phyloP scores from a whole-genome alignment of 1,140 invertebrate genomes.

The Euura lappo region DNA sequence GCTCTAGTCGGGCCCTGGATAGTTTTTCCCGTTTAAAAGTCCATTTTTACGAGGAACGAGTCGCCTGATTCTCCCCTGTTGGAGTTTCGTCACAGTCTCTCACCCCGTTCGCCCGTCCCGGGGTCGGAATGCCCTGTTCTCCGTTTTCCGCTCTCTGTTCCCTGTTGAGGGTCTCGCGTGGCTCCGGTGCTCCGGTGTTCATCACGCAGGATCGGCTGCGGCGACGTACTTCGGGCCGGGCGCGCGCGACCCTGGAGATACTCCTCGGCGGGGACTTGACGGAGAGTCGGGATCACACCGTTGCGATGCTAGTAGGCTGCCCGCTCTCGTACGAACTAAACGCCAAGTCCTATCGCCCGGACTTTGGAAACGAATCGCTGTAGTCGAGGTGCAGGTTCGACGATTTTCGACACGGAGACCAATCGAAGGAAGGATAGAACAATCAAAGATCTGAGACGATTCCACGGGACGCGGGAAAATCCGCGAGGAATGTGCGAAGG shows the following conservation, averaged over 20 bases:
- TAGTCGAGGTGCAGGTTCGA: too few species aligned
- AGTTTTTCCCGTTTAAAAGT: too few species aligned
- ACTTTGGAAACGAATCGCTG: too few species aligned
- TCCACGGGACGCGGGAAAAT: too few species aligned
- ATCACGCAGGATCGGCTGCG: not conserved
- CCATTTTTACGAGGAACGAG: too few species aligned
- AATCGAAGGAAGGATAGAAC: too few species aligned
- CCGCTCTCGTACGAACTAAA: not conserved
- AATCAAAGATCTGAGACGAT: too few species aligned
- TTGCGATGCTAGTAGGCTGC: conserved; percentile 6
- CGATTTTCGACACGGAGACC: too few species aligned
- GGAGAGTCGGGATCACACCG: conserved; percentile 1
- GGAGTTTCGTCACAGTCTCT: conserved; percentile 11
- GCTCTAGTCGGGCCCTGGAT: too few species aligned
- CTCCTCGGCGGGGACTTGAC: not conserved
- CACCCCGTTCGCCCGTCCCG: conserved; percentile 19
- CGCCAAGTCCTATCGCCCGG: not conserved
- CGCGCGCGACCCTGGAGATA: conserved; percentile 3
- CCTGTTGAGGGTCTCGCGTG: conserved; percentile 6
- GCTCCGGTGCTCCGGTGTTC: not conserved
- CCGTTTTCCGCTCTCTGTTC: conserved; percentile 20
- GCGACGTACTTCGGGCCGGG: not conserved
- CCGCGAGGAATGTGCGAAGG: too few species aligned
- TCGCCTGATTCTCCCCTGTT: too few species aligned
- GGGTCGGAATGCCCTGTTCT: conserved; percentile 8